A percentile compares a stretch with the other conserved stretches of the same genome.
Evolutionary conservation across 1,140 invertebrate genomes (phyloP).

Genomic region (Thaumatotibia leucotreta): DNA sequence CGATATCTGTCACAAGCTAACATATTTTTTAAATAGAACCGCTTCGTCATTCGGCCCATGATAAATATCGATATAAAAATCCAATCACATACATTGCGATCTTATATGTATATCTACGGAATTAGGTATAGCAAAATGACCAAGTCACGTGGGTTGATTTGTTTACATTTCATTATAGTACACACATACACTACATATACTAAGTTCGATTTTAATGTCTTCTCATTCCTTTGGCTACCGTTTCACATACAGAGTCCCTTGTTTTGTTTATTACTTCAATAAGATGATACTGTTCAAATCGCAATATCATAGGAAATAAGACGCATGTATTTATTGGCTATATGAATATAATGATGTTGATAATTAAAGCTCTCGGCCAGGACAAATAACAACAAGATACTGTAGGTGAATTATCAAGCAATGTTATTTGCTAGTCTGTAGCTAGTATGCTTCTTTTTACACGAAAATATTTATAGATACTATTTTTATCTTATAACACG

Average conservation of each 20-base stretch:
- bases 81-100: too few species aligned
- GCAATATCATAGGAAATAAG: not conserved
- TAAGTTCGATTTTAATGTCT: not conserved
- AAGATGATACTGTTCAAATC: not conserved
- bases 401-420: too few species aligned
- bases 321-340: not conserved
- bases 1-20: too few species aligned
- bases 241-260: not conserved
- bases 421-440: too few species aligned
- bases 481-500: too few species aligned
- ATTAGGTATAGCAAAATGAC: too few species aligned
- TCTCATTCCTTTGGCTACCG: not conserved
- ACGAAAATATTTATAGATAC: too few species aligned
- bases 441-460: too few species aligned
- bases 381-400: not conserved
- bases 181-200: too few species aligned
- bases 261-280: not conserved
- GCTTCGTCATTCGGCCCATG: not conserved
- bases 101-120: too few species aligned
- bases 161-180: too few species aligned
- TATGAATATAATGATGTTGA: not conserved
- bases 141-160: too few species aligned
- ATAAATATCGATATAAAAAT: not conserved
- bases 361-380: not conserved
- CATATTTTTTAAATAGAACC: not conserved